Base-by-base conservation (phyloP, 2,888 invertebrate genomes). In the Acholoe squamosa region DNA sequence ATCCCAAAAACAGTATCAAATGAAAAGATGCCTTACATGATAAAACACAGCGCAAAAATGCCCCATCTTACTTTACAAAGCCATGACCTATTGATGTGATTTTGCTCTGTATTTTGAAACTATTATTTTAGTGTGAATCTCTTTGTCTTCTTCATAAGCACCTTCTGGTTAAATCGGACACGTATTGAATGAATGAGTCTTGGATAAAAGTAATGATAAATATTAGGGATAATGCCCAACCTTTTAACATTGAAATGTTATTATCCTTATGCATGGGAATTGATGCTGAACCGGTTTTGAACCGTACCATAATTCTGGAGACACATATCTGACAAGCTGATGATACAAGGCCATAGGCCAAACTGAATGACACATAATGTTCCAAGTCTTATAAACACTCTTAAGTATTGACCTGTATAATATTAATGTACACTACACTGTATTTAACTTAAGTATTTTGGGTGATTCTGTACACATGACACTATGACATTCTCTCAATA, bases 1-100 rank as follows among this genome's bases (percentile, higher is more conserved):
- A 86, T 86, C 86, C 86, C 86, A 86, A 54, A 84, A 43, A 80
- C 80, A 80, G 31, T 80, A 80, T 80, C 80, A 33, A 80, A 80
- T 80, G 80, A 33, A 43, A 43, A 33, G 80, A 80, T 43, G 43
- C 43, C 80, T 33, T 34, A 80, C 71, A 28, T 28, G 25, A 28
- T 71, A 71, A 71, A 80, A 80, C 43, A 43, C 34, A 80, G 33
- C 22, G 43, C 34, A 80, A 80, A 80, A 33, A 80, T n/a, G 43
- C 19, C 34, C 80, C 34, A 43, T 80, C 19, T 43, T 14, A 71
- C 71, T 28, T 71, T 28, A 25, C n/a, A 71, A 71, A 71, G 71
- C 71, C 31, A 25, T 28, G 71, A 25, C 71, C 71, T 71, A 71
- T 71, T 71, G 71, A 28, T 71, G 71, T 71, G 7, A 71, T 71